phyloP scores from a whole-genome alignment of 1,140 invertebrate genomes.

The Ctenoplectra terminalis region DNA sequence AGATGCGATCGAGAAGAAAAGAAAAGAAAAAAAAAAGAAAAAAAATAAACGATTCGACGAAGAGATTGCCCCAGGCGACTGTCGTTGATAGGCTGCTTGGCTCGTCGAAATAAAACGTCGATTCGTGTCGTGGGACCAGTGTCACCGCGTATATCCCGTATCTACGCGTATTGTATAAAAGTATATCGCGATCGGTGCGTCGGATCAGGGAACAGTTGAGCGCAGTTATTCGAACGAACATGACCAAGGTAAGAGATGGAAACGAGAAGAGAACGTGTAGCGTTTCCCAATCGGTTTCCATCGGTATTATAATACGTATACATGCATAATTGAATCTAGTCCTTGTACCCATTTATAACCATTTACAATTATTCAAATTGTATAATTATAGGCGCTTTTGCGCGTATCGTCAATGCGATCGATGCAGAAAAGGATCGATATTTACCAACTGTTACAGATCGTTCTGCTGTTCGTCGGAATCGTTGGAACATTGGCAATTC shows the following conservation, averaged over 20 bases:
- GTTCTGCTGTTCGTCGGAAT: conserved; percentile 61
- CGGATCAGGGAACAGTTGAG: conserved; percentile 69
- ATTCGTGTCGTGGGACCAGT: conserved; percentile 73
- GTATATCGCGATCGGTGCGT: conserved; percentile 64
- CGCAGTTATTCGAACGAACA: conserved; percentile 71
- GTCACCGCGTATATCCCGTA: conserved; percentile 48
- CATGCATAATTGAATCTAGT: too few species aligned
- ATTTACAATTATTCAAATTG: too few species aligned
- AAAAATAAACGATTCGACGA: conserved; percentile 18
- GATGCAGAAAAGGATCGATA: not conserved
- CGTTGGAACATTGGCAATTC: conserved; percentile 46
- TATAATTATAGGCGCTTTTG: not conserved
- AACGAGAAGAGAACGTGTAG: not conserved
- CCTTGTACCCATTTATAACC: too few species aligned
- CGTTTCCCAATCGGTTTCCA: too few species aligned
- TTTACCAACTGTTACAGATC: conserved; percentile 55
- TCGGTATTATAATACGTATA: too few species aligned
- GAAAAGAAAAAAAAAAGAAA: not conserved
- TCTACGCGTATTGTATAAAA: conserved; percentile 64
- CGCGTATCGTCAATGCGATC: not conserved
- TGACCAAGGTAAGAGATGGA: conserved; percentile 75
- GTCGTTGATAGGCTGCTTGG: conserved; percentile 33
- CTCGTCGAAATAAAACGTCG: conserved; percentile 74
- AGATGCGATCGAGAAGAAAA: not conserved
- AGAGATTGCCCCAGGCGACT: conserved; percentile 33